phyloP scores from a whole-genome alignment of 1,140 invertebrate genomes.

The Scylla paramamosain region DNA sequence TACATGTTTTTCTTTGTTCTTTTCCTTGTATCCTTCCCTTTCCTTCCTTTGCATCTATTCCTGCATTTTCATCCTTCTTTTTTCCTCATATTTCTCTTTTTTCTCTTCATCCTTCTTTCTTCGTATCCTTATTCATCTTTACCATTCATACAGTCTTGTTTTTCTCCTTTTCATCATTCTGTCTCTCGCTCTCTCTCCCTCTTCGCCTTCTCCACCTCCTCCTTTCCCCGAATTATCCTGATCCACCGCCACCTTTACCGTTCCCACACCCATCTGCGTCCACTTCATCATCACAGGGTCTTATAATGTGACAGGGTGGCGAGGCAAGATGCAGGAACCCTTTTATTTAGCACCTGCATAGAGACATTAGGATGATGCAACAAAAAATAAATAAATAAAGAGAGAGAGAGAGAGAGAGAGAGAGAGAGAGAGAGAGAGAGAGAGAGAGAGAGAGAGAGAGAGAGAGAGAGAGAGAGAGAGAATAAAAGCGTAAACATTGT shows the following conservation, averaged over 20 bases:
- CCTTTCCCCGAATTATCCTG: not conserved
- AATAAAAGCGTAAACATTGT: not conserved
- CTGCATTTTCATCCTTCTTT: too few relatives aligned
- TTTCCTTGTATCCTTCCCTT: too few relatives aligned
- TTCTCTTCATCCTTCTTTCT: not conserved
- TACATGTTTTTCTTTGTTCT: too few relatives aligned
- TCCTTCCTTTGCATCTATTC: too few relatives aligned
- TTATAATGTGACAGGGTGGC: not conserved
- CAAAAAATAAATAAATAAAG: not conserved
- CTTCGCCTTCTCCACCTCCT: not conserved
- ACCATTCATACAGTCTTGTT: not conserved
- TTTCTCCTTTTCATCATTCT: too few relatives aligned
- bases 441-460: not conserved
- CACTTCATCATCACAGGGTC: not conserved
- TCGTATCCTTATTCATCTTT: not conserved
- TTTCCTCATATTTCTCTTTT: not conserved
- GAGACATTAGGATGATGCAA: not conserved
- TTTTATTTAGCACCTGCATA: not conserved
- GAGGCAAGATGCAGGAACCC: not conserved
- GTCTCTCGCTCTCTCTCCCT: not conserved
- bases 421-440: not conserved
- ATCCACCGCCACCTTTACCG: not conserved
- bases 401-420: not conserved
- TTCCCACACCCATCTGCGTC: not conserved
- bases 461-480: not conserved